Evolutionary conservation across 2,888 invertebrate species (phyloP), one percentile per base, ranked within the genome.

Genomic region (Cryptophagus acutangulus): DNA sequence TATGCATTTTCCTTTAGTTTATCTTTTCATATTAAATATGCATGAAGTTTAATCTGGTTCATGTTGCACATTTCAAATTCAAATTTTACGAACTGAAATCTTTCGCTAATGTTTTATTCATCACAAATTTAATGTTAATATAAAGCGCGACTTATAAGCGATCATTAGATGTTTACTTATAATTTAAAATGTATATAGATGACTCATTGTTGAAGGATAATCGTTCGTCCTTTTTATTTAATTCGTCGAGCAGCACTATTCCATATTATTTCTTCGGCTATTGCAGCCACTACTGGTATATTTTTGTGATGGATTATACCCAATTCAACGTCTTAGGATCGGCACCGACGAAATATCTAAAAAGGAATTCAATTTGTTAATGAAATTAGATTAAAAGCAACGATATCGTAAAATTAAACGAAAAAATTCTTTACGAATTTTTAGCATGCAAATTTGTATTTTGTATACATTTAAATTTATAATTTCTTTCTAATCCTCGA

Each of bases 351-450:
- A 20, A 20, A n/a, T 40, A 41, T 46, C 52, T 54, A 52, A 38
- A 55, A 55, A 52, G 38, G 51, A 54, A 54, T 46, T 48, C 46
- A 54, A 53, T 55, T 53, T 50, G 51, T 54, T 54, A 55, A 55
- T 51, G 48, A 52, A 48, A 49, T 54, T 36, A 45, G 40, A 45
- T 43, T 41, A 41, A 48, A 37, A 8, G 20, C 9, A 20, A 20
- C 9, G 20, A 20, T 12, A 26, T 26, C 9, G 3, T 26, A 26
- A 26, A 26, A 6, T 26, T 6, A 6, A 3, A 26, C n/a, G 26
- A 13, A 26, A 26, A 26, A 20, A 20, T 20, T 20, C 9, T 20
- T 9, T 20, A 20, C 20, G n/a, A n/a, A n/a, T n/a, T n/a, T n/a
- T n/a, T n/a, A n/a, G n/a, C n/a, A n/a, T n/a, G n/a, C n/a, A n/a